phyloP scores from a whole-genome alignment of 2,797 vertebrate species.

The Trachops cirrhosus region DNA sequence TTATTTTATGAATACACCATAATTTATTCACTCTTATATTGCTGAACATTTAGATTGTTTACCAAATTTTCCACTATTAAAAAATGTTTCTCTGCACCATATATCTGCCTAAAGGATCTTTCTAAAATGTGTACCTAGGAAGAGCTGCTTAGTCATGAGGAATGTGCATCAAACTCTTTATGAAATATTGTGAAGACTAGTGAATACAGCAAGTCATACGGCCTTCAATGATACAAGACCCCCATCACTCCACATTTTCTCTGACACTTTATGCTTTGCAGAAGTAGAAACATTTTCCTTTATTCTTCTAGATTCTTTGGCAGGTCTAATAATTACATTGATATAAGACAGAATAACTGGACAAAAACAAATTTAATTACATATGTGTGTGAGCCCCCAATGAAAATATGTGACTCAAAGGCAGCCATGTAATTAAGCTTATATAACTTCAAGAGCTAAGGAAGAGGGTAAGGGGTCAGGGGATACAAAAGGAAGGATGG shows the following conservation, averaged over 20 bases:
- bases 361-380: neutral
- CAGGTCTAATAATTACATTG: neutral
- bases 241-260: neutral
- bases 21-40: neutral
- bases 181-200: neutral
- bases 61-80: neutral
- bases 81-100: neutral
- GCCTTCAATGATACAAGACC: neutral
- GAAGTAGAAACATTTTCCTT: neutral
- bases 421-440: neutral
- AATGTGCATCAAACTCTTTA: neutral
- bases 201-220: neutral
- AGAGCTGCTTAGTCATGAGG: neutral
- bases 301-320: neutral
- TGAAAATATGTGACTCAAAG: neutral
- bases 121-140: neutral
- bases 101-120: neutral
- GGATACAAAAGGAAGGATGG: neutral
- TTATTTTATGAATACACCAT: neutral
- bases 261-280: neutral
- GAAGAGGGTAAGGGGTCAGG: too few species aligned
- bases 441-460: neutral
- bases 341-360: neutral
- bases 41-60: neutral
- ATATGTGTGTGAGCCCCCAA: neutral